A percentile compares a stretch with the other conserved stretches of the same genome.
Evolutionary conservation across 2,797 vertebrate species (phyloP).

Genomic region (Myioborus miniatus): DNA sequence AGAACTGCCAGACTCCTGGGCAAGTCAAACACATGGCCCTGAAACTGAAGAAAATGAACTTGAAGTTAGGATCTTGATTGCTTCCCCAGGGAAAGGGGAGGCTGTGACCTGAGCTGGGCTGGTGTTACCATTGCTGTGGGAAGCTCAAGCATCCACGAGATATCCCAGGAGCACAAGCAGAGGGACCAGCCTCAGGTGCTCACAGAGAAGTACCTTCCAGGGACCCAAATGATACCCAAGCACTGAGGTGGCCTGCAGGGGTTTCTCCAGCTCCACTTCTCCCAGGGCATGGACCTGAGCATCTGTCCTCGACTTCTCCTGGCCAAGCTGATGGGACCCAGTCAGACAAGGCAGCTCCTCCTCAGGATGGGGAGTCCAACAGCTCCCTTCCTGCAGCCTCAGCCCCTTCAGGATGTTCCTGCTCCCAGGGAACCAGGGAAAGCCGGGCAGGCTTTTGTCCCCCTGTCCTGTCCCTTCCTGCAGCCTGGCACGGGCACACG

Average conservation of each 20-base stretch:
- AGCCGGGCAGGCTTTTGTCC: neutral
- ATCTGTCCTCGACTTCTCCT: accelerated
- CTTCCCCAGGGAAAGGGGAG: neutral
- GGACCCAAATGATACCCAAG: neutral
- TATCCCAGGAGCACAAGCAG: accelerated
- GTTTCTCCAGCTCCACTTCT: accelerated
- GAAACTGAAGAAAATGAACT: neutral
- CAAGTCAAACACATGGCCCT: neutral
- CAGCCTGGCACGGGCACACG: neutral
- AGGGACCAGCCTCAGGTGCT: neutral
- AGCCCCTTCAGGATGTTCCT: accelerated
- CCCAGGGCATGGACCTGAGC: accelerated
- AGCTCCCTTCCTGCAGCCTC: neutral
- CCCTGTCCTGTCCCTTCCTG: neutral
- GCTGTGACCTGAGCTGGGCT: neutral
- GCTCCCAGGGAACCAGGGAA: accelerated
- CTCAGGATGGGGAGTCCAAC: accelerated
- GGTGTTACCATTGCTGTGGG: neutral
- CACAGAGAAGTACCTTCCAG: neutral
- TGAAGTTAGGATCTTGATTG: neutral
- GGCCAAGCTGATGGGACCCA: neutral
- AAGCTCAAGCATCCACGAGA: neutral
- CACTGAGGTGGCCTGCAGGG: neutral
- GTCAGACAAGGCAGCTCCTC: accelerated
- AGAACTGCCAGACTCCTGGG: neutral